Evolutionary conservation across 1,140 invertebrate genomes (phyloP).

Genomic region (Brachionus rubens): DNA sequence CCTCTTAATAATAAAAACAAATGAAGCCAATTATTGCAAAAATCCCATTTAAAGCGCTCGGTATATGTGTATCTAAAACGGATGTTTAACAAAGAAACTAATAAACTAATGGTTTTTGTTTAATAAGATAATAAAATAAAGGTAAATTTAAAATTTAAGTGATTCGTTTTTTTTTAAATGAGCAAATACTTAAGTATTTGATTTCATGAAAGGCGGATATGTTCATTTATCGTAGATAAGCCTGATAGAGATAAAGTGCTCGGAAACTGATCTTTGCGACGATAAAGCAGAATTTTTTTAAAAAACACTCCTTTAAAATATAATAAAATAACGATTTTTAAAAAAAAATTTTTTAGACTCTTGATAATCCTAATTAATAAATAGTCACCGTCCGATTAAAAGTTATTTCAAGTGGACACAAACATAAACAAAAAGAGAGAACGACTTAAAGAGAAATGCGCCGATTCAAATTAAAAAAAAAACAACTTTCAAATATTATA

Average conservation of each 20-base stretch:
- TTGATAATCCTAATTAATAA: too few species aligned
- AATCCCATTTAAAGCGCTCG: not conserved
- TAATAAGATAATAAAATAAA: constrained; percentile 27
- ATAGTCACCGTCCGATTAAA: constrained; percentile 29
- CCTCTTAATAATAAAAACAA: not conserved
- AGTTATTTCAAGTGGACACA: constrained; percentile 39
- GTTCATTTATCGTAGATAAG: constrained; percentile 14
- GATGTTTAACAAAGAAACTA: constrained; percentile 44
- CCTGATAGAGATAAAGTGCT: not conserved
- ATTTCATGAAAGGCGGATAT: constrained; percentile 33
- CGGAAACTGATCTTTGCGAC: too few species aligned
- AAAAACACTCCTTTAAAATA: too few species aligned
- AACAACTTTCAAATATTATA: constrained; percentile 15
- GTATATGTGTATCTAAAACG: not conserved
- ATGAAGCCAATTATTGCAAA: constrained; percentile 28
- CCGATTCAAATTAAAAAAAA: too few species aligned
- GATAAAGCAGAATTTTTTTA: too few species aligned
- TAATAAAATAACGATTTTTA: constrained; percentile 14
- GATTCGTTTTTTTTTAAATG: not conserved
- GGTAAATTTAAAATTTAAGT: constrained; percentile 9
- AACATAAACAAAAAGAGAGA: constrained; percentile 14
- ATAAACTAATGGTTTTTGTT: constrained; percentile 39
- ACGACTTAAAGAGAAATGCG: not conserved
- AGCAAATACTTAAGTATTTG: constrained; percentile 5
- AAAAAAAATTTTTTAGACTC: too few species aligned